Conservation (phyloP, 2,888 invertebrate genomes). For the Chydorus sphaericus region DNA sequence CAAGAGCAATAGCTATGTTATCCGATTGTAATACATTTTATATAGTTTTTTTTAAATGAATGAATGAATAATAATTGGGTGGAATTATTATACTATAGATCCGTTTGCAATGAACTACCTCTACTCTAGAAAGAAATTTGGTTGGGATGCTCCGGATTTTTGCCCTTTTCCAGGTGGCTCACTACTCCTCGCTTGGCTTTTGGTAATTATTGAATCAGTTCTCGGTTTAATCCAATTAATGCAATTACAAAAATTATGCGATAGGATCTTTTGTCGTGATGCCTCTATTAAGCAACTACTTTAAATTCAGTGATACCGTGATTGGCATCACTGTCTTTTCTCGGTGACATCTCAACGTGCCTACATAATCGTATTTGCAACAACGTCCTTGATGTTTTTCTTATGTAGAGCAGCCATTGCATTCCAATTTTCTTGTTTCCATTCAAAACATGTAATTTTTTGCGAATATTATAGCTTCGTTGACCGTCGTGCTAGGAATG, state of each 20-base stretch:
- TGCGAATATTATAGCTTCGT: background rate
- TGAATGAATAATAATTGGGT: too few species aligned
- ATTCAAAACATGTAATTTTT: too few species aligned
- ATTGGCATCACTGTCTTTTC: background rate
- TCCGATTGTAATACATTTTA: too few species aligned
- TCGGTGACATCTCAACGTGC: background rate
- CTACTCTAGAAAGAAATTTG: slow-evolving; percentile 8
- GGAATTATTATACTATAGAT: too few species aligned
- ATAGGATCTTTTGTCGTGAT: background rate
- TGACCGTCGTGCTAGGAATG: background rate
- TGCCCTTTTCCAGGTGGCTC: too few species aligned
- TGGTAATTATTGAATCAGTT: too few species aligned
- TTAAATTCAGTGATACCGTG: background rate
- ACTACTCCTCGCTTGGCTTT: too few species aligned
- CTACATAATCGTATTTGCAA: background rate
- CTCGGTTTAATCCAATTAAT: too few species aligned
- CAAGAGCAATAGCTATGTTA: background rate
- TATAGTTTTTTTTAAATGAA: background rate
- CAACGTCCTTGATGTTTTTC: background rate
- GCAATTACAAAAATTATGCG: too few species aligned
- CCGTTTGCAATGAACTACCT: too few species aligned
- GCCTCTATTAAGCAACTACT: background rate
- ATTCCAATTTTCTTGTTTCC: background rate
- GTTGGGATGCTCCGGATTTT: slow-evolving; percentile 12
- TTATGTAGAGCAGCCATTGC: background rate